These are phyloP conservation scores for Listronotus oregonensis DNA, from an alignment of 1,140 invertebrate genomes.

Conservation along the genomic window DNA sequence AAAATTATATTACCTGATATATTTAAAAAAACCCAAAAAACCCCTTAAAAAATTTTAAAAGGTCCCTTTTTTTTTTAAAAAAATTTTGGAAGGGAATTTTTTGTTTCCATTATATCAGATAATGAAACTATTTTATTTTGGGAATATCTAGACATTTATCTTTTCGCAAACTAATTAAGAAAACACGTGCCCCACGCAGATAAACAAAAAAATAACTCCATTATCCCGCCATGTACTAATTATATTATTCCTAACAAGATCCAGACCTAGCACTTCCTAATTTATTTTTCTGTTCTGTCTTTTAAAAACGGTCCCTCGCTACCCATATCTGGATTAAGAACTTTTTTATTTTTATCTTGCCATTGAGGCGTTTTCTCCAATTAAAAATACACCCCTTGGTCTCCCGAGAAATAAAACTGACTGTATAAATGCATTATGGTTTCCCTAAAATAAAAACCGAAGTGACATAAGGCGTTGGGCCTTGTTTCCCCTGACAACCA, in stretches of 20 bases:
- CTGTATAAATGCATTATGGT: slow-evolving; percentile 36
- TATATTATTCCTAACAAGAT: slow-evolving; percentile 21
- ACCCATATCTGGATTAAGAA: slow-evolving; percentile 26
- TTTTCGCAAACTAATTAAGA: neutral
- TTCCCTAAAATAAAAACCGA: slow-evolving; percentile 31
- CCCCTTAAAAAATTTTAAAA: too few relatives aligned
- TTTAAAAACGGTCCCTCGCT: slow-evolving; percentile 24
- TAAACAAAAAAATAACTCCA: neutral
- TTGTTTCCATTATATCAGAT: too few relatives aligned
- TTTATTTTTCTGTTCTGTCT: slow-evolving; percentile 24
- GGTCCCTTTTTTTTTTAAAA: too few relatives aligned
- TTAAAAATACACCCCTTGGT: slow-evolving; percentile 28
- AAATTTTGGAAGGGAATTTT: too few relatives aligned
- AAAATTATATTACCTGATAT: too few relatives aligned
- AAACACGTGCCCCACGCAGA: slow-evolving; percentile 6
- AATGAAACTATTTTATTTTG: neutral
- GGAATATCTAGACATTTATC: neutral
- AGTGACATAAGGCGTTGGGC: slow-evolving; percentile 27
- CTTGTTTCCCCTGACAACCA: slow-evolving; percentile 19
- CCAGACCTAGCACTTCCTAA: slow-evolving; percentile 7
- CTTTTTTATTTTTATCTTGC: slow-evolving; percentile 36
- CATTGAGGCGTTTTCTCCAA: slow-evolving; percentile 24
- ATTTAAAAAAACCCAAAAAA: too few relatives aligned
- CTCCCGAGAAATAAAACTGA: slow-evolving; percentile 35
- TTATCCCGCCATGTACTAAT: slow-evolving; percentile 14